phyloP scores from a whole-genome alignment of 2,113 vertebrate genomes.

The Phasianus colchicus region DNA sequence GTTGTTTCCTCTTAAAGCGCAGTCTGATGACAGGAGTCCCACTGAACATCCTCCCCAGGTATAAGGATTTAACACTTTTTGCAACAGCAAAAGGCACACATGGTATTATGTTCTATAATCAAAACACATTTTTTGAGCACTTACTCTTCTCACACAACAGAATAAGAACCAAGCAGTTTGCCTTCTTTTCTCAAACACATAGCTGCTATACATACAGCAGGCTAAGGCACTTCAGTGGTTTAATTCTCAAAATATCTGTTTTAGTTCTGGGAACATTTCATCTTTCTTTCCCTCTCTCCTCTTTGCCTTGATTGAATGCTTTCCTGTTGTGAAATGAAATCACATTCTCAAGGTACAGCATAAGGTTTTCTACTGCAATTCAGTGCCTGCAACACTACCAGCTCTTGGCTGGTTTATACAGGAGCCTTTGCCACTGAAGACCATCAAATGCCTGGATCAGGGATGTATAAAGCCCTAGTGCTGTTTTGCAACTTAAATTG shows the following conservation, averaged over 20 bases:
- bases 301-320: background rate
- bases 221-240: background rate
- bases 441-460: background rate
- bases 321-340: background rate
- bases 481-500: background rate
- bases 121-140: constrained; percentile 25
- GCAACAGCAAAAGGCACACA: constrained; percentile 83
- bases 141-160: background rate
- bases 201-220: background rate
- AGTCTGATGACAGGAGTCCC: constrained; percentile 89
- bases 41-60: constrained; percentile 95
- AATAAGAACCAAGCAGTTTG: background rate
- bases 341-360: background rate
- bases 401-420: background rate
- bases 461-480: background rate
- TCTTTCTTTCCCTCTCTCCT: background rate
- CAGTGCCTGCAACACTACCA: no score
- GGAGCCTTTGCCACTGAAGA: background rate
- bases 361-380: background rate
- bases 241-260: background rate
- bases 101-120: constrained; percentile 84
- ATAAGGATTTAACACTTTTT: constrained; percentile 91
- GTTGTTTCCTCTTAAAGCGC: constrained; percentile 89
- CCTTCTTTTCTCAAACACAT: background rate
- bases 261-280: background rate